Base-by-base conservation (phyloP, 2,888 invertebrate species). In the Lypha dubia region DNA sequence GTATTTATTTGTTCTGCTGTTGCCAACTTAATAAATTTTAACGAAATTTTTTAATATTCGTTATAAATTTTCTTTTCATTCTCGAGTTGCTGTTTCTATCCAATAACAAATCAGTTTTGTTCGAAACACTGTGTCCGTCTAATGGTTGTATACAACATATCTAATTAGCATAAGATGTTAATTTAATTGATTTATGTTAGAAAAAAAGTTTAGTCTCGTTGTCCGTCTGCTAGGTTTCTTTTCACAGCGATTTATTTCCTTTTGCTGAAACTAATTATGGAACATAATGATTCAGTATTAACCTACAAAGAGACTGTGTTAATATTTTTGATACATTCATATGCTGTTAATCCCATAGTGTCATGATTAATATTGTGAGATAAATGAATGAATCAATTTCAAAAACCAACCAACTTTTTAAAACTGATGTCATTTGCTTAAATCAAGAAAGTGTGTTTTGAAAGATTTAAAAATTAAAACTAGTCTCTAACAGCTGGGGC, bases 161-260 rank as follows among this genome's bases (percentile, higher is more conserved):
- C 75, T 76, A 35, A 79, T 84, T 79, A 75, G 46, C 84, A 79
- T 73, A 80, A 75, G 65, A 76, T 79, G 75, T 75, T 80, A 71
- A 76, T 80, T 79, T 71, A 75, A 67, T 84, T 84, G 83, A 84
- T 84, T 84, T 76, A 84, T 84, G 80, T 70, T 79, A 44, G 17
- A 41, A 6, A 63, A 20, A 75, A 65, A 75, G 3, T 58, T 58
- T 60, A 38, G 58, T 28, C 8, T 76, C 8, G 20, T 60, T 62
- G 68, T 22, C 28, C 41, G 49, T 65, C 41, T 41, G 74, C 13
- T 51, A 17, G 51, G 53, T 65, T 65, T 35, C 22, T 67, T 35
- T 15, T 35, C 8, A 56, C 11, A 65, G 44, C 56, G 65, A 58
- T 76, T 76, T 67, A 58, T 76, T 76, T 67, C 35, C 46, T 77